Conservation (phyloP, 2,113 vertebrate species). For the Zosterops pallidus region DNA sequence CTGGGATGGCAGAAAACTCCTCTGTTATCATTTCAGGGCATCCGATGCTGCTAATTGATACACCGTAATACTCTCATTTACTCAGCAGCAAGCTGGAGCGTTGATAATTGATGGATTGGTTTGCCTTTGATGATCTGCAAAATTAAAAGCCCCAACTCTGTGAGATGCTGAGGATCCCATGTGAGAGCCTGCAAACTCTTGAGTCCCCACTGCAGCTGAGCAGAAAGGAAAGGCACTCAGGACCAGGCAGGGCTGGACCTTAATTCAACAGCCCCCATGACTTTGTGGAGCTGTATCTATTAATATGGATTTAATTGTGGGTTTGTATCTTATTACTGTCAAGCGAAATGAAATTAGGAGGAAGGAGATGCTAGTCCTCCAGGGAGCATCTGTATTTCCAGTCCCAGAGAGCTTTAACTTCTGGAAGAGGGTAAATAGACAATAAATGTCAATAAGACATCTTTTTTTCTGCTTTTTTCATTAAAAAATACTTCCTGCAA, state of each 20-base stretch:
- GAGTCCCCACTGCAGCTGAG: not conserved
- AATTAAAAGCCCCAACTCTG: constrained; percentile 52
- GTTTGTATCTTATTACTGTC: constrained; percentile 6
- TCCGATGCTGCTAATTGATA: constrained; percentile 56
- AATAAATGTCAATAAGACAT: not conserved
- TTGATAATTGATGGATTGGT: constrained; percentile 69
- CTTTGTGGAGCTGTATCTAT: constrained; percentile 29
- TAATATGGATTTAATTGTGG: constrained; percentile 47
- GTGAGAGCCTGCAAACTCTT: not conserved
- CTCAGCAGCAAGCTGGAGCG: constrained; percentile 48
- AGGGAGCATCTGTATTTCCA: not conserved
- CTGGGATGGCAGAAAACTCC: not conserved
- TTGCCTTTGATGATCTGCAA: constrained; percentile 63
- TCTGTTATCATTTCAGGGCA: constrained; percentile 27
- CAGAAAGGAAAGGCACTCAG: not conserved
- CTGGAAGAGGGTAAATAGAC: not conserved
- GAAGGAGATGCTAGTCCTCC: not conserved
- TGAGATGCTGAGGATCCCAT: not conserved
- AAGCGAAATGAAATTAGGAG: constrained; percentile 53
- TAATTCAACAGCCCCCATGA: constrained; percentile 13
- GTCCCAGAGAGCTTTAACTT: not conserved
- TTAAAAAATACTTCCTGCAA: not conserved
- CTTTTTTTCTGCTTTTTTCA: not conserved
- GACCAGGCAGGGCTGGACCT: not conserved
- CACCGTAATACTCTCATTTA: constrained; percentile 29